Base-by-base conservation (phyloP, 2,888 invertebrate genomes). In the Euzophera pinguis region DNA sequence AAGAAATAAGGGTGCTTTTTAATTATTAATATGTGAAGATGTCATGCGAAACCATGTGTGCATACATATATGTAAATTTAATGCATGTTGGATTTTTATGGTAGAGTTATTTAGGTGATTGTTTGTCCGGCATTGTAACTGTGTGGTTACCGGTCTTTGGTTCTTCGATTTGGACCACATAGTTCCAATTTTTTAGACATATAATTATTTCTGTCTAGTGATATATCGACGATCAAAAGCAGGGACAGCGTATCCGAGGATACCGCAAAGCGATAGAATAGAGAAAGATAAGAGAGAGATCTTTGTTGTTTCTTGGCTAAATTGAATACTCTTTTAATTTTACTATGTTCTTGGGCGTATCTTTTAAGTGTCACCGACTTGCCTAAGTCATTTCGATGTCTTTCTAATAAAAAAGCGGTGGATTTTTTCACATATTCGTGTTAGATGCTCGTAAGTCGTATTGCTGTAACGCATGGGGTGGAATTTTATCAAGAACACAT, bases 401-500 rank as follows among this genome's bases (percentile, higher is more conserved):
- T 32, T 32, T 10, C 8, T 4, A 9, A 8, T 2, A 32, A 32
- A 32, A 1, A 10, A 32, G n/a, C n/a, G 7, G 32, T 32, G 10
- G 7, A n/a, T 29, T 50, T 42, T 22, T 35, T 37, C 32, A 29
- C 48, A 47, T 35, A 13, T 66, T 60, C 76, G 74, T 76, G 76
- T 59, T 59, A 57, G 47, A 55, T 41, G 56, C 8, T 9, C 43
- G 43, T 43, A 58, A 58, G 29, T 27, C 42, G 22, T 22, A 58
- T 57, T 63, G n/a, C n/a, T n/a, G 67, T 74, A 71, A 73, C 60
- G 52, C 55, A 55, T 50, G 56, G 58, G 60, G 63, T 61, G 59
- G 53, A 53, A 64, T 76, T 74, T 78, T 80, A 77, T 79, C 75
- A 76, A 67, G 67, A 68, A 63, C 69, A 67, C 76, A 79, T 79